Evolutionary conservation across 2,888 invertebrate genomes (phyloP), one percentile per base, ranked within the genome.

Genomic region (Epirrhoe tristata): DNA sequence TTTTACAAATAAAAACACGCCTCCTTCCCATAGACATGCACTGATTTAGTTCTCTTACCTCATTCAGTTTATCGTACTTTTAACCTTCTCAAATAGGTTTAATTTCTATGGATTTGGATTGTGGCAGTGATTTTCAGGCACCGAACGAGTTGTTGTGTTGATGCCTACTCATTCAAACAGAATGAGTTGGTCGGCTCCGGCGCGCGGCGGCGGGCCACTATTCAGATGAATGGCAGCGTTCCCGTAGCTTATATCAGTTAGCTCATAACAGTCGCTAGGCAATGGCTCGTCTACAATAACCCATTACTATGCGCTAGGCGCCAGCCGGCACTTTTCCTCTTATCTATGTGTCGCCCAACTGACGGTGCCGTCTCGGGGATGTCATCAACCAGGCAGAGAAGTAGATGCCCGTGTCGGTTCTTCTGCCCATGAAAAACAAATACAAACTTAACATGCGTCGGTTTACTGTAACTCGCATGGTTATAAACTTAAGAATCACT

Each of bases 241-340:
- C 51, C 51, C 58, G 39, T 52, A 39, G 39, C n/a, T n/a, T n/a
- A n/a, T n/a, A n/a, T n/a, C n/a, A n/a, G n/a, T n/a, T 24, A 24
- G 24, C 51, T 39, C 10, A n/a, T 24, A 39, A 14, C 39, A 39
- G n/a, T 36, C 24, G n/a, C 6, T 43, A 39, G 46, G 48, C 54
- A 61, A 54, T 61, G 12, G 48, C 48, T 54, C 39, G 39, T 4
- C 12, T 54, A 55, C 54, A 50, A 63, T 43, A 52, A 24, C 43
- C 65, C 31, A 55, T 55, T 55, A 50, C 12, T 56, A 61, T 61
- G 61, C 61, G 61, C 54, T 7, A 46, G 43, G 60, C 54, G 53
- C 54, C 32, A 39, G 39, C 12, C 39, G 12, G 5, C 12, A 5
- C 39, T 43, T 5, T 1, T 43, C 39, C 39, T 43, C 39, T 43